Evolutionary conservation across 92 coral and sea anemone species (phyloP).

Genomic region (Desmophyllum pertusum): DNA sequence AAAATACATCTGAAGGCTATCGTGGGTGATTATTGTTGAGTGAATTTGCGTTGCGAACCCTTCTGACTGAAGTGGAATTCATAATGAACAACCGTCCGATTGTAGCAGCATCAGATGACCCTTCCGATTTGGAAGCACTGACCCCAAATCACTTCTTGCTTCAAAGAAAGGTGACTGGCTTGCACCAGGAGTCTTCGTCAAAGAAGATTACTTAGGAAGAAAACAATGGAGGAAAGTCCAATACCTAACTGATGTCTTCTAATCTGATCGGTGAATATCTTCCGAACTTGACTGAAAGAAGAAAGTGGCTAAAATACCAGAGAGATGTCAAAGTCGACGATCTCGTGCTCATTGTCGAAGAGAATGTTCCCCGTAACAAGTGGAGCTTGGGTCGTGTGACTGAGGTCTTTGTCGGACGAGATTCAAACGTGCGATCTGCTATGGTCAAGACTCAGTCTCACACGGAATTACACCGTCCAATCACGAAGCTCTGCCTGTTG

Average conservation of each 20-base stretch:
- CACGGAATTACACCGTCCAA: not conserved
- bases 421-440: not conserved
- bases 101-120: conserved; percentile 46
- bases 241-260: conserved; percentile 26
- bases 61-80: conserved; percentile 51
- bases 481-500: not conserved
- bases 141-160: conserved; percentile 58
- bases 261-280: conserved; percentile 54
- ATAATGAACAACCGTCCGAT: conserved; percentile 51
- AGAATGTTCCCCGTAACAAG: not conserved
- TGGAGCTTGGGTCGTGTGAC: not conserved
- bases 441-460: not conserved
- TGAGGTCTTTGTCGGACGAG: not conserved
- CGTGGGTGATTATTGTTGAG: conserved; percentile 37
- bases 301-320: not conserved
- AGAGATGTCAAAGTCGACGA: not conserved
- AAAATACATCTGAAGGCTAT: conserved; percentile 44
- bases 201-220: conserved; percentile 15
- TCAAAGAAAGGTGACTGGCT: conserved; percentile 26
- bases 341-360: not conserved
- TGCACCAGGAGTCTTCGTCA: conserved; percentile 39
- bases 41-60: conserved; percentile 45
- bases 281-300: conserved; percentile 24
- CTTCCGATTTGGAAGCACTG: conserved; percentile 39
- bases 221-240: conserved; percentile 44